Evolutionary conservation across 2,888 invertebrate genomes (phyloP), one percentile per base, ranked within the genome.

Genomic region (Cheiracanthium punctorium): DNA sequence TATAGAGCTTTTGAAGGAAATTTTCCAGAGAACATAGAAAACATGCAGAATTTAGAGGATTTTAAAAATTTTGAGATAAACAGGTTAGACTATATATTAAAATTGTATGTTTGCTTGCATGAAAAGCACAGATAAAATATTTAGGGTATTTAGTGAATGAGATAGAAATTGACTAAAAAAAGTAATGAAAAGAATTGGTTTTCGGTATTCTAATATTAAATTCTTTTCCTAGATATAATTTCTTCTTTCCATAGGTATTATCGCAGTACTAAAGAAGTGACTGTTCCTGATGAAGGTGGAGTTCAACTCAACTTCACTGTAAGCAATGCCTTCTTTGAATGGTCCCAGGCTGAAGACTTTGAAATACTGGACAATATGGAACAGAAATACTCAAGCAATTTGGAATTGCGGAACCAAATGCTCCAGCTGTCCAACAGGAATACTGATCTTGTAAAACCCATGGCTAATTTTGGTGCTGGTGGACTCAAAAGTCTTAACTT

Each of bases 251-350:
- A 20, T 48, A 88, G 88, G 20, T 88, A 69, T 80, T 80, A 79
- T 43, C 80, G 30, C 8, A 76, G 64, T 24, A 70, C 71, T 12
- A 75, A 37, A 71, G 74, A 79, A 65, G 77, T 88, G 28, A 67
- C 43, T 28, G 93, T 96, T 0, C 94, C 94, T 0, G 89, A 90
- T 52, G 91, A 90, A 37, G 94, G 94, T 0, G 77, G 94, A 0
- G 91, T 94, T 65, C 93, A 94, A 77, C 93, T 95, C 88, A 96
- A 97, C 92, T 95, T 97, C 90, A 95, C 95, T 0, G 92, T 98
- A 67, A 95, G 95, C 94, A 94, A 94, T n/a, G 94, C 95, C 90
- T 95, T 96, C 91, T 95, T 95, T 0, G 95, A 96, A 91, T 97
- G 97, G 97, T 93, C 92, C 0, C 88, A 89, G 43, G 88, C 88